Conservation (phyloP, 2,888 invertebrate genomes). For the Noctua janthina region DNA sequence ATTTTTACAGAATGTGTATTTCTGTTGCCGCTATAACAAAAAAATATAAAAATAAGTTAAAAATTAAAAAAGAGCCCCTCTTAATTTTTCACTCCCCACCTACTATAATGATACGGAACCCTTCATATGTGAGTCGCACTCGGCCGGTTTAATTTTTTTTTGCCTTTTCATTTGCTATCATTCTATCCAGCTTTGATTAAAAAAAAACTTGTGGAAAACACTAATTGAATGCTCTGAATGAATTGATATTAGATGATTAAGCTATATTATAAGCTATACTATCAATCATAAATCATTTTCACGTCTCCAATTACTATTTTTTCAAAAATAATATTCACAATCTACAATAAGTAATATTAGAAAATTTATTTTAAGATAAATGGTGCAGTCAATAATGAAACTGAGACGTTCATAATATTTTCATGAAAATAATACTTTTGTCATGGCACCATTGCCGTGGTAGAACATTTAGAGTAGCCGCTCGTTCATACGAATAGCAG, state of each 20-base stretch:
- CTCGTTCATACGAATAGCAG: background rate
- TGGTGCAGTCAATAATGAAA: background rate
- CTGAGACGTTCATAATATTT: background rate
- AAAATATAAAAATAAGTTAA: too few relatives aligned
- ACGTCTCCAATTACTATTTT: background rate
- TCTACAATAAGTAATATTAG: background rate
- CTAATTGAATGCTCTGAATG: background rate
- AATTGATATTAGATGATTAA: background rate
- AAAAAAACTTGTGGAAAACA: background rate
- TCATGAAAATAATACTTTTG: background rate
- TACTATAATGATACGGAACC: too few relatives aligned
- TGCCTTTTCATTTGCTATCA: background rate
- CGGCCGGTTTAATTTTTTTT: too few relatives aligned
- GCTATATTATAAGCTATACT: too few relatives aligned
- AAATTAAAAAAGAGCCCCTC: too few relatives aligned
- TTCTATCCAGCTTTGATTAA: background rate
- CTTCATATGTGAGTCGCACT: too few relatives aligned
- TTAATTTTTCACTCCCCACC: too few relatives aligned
- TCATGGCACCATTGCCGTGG: background rate
- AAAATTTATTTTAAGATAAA: slow-evolving; percentile 5
- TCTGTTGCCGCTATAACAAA: too few relatives aligned
- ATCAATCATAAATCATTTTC: background rate
- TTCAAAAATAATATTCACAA: background rate
- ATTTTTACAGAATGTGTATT: too few relatives aligned
- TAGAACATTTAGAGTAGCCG: background rate